phyloP scores from a whole-genome alignment of 2,888 invertebrate genomes.

The Pilophorus perplexus region DNA sequence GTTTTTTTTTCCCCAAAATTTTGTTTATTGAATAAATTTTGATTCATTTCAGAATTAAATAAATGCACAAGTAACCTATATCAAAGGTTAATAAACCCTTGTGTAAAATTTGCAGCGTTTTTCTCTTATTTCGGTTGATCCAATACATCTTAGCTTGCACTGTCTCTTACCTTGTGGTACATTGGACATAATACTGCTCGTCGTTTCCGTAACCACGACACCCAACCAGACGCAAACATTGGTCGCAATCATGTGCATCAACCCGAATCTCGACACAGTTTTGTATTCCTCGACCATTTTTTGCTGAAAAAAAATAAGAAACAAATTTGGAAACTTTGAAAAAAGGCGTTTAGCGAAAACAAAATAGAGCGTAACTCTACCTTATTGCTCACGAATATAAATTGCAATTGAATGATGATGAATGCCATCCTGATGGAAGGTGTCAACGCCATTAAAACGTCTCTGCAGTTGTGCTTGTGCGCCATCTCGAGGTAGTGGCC shows the following conservation, averaged over 20 bases:
- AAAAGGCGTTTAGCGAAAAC: no score
- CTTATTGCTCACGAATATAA: conserved; percentile 87
- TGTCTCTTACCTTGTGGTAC: no score
- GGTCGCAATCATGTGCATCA: conserved; percentile 92
- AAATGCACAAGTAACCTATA: no score
- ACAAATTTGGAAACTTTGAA: no score
- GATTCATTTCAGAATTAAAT: no score
- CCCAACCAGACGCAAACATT: conserved; percentile 91
- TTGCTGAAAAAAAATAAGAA: conserved; percentile 40
- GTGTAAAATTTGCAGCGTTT: no score
- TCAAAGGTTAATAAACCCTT: no score
- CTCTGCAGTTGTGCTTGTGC: conserved; percentile 56
- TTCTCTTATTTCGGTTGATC: no score
- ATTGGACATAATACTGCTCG: conserved; percentile 70
- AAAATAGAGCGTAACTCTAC: no score
- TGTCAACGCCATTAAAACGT: conserved; percentile 66
- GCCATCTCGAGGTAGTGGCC: conserved; percentile 63
- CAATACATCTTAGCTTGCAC: no score
- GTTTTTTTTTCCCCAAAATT: no score
- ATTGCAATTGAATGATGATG: conserved; percentile 87
- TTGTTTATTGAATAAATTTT: no score
- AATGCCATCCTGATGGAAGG: conserved; percentile 79
- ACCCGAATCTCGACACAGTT: conserved; percentile 61
- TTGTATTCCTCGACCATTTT: conserved; percentile 38
- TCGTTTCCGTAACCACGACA: conserved; percentile 81